These are phyloP conservation scores for Prunella fulvescens DNA, from an alignment of 2,113 vertebrate genomes.

Conservation along the genomic window DNA sequence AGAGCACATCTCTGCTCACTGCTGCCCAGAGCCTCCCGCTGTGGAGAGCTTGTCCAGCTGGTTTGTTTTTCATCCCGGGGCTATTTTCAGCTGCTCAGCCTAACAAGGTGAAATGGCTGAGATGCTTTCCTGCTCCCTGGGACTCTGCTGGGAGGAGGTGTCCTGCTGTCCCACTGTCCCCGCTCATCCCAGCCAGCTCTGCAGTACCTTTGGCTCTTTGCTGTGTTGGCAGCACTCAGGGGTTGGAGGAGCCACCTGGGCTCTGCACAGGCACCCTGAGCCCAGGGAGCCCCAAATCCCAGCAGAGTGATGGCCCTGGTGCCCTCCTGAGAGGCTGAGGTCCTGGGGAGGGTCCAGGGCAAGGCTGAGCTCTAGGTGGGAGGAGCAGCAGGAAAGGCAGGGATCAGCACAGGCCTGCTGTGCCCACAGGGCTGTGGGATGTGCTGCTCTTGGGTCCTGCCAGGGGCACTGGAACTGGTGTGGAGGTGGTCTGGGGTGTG, in stretches of 20 bases:
- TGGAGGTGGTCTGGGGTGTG: accelerated
- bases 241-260: not conserved
- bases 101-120: constrained; percentile 65
- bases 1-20: not conserved
- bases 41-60: constrained; percentile 10
- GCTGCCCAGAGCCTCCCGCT: not conserved
- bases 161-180: not conserved
- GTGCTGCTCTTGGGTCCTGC: not conserved
- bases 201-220: not conserved
- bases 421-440: not conserved
- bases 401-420: not conserved
- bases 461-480: not conserved
- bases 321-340: not conserved
- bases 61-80: constrained; percentile 54
- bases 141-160: not conserved
- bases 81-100: constrained; percentile 66
- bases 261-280: not conserved
- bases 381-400: not conserved
- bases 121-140: constrained; percentile 49
- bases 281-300: not conserved
- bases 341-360: accelerated
- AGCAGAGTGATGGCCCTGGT: accelerated
- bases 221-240: not conserved
- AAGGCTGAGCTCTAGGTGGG: accelerated
- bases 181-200: not conserved